These are phyloP conservation scores for Lepus americanus DNA, from an alignment of 2,113 vertebrate genomes.

Conservation along the genomic window DNA sequence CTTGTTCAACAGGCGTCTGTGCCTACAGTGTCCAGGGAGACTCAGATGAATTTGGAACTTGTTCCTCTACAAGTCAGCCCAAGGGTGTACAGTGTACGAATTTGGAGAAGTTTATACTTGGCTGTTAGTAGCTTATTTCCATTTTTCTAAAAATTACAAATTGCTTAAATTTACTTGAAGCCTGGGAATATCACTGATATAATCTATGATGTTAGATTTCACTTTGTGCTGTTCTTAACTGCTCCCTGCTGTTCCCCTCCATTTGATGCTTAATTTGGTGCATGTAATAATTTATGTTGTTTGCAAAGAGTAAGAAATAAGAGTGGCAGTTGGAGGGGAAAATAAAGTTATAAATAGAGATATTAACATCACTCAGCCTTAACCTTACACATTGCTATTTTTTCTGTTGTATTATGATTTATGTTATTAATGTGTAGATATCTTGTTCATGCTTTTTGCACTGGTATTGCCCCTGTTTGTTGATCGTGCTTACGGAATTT, in stretches of 20 bases:
- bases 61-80: background rate
- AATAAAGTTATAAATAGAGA: background rate
- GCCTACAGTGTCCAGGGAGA: background rate
- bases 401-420: background rate
- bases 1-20: background rate
- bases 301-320: slow-evolving; percentile 8
- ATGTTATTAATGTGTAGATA: background rate
- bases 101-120: background rate
- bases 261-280: background rate
- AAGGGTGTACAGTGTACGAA: background rate
- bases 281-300: background rate
- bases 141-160: background rate
- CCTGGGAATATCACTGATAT: background rate
- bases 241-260: too few relatives aligned
- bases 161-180: background rate
- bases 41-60: background rate
- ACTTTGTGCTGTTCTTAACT: background rate
- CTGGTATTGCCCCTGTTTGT: background rate
- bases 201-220: background rate
- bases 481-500: background rate
- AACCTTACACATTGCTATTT: background rate
- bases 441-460: background rate
- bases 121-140: background rate
- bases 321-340: background rate
- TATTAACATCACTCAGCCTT: background rate